Evolutionary conservation across 2,113 vertebrate species (phyloP), one percentile per base, ranked within the genome.

Genomic region (Phalacrocorax aristotelis): DNA sequence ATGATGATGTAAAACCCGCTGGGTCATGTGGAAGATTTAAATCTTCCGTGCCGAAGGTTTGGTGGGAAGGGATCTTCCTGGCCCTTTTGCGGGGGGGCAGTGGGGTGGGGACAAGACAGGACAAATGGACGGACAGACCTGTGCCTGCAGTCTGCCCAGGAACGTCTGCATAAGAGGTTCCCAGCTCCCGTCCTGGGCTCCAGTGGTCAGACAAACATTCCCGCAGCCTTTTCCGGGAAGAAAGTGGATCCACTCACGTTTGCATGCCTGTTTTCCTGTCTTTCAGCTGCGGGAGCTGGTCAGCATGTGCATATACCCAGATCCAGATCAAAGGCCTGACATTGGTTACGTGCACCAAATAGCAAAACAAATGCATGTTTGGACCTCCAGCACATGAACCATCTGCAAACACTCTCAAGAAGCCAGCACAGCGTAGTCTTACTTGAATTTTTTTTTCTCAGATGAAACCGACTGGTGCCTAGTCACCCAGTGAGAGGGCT

Each of bases 261-360:
- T 52, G 13, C 6, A 1, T 20, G 12, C 1, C 36, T 61, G 12
- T 92, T 62, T 20, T 71, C 52, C 38, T 90, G 77, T 89, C 54
- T 95, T 92, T 23, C 97, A 99, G 99, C 84, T 99, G 71, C 98
- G 99, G 83, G 98, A 99, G 90, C 96, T 99, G 98, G 99, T 99
- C 89, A 98, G 98, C 93, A 98, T 98, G 98, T 99, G 99, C 95
- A 99, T 99, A 74, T 98, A 98, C 95, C 98, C 99, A 0, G 98
- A 99, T 40, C 98, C 99, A 0, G 97, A 97, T 26, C 98, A 98
- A 10, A 96, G 99, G 64, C 99, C 99, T 0, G 99, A 99, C 96
- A 98, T 99, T 44, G 94, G 96, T 1, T 99, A 98, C 13, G 98
- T 99, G 97, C 98, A 99, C 98, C 99, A 99, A 94, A 95, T 98